Conservation (phyloP, 2,888 invertebrate genomes). For the Papilio elwesi region DNA sequence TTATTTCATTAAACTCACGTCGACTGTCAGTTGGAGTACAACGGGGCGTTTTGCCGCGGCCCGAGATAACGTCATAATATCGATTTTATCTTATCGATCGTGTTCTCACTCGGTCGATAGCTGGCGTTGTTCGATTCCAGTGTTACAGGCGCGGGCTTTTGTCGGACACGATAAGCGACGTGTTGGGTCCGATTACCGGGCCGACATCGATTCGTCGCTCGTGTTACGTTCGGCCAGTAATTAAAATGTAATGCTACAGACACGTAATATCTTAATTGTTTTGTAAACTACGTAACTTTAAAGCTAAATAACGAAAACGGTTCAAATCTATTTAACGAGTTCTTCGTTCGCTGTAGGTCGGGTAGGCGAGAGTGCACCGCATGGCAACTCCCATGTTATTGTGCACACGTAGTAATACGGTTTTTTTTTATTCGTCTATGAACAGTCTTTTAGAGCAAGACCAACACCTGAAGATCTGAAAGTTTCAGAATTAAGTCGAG, state of each 20-base stretch:
- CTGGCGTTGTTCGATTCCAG: conserved; percentile 30
- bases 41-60: conserved; percentile 31
- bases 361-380: no score
- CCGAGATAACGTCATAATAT: conserved; percentile 38
- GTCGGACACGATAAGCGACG: conserved; percentile 30
- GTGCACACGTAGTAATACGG: no score
- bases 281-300: conserved; percentile 3
- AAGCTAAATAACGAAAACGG: no score
- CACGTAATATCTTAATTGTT: conserved; percentile 15
- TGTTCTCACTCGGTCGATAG: conserved; percentile 37
- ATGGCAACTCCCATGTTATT: no score
- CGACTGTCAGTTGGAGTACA: conserved; percentile 32
- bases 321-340: no score
- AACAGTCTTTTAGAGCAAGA: no score
- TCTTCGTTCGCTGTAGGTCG: no score
- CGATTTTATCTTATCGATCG: conserved; percentile 39
- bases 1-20: conserved; percentile 39
- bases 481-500: no score
- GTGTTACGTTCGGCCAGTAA: conserved; percentile 24
- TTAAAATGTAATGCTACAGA: conserved; percentile 21
- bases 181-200: conserved; percentile 24
- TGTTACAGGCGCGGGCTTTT: conserved; percentile 31
- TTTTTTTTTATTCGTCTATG: no score
- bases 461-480: no score
- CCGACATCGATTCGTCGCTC: conserved; percentile 14